Conservation (phyloP, 1,140 invertebrate species). For the Pseudomyrmex cubaensis region DNA sequence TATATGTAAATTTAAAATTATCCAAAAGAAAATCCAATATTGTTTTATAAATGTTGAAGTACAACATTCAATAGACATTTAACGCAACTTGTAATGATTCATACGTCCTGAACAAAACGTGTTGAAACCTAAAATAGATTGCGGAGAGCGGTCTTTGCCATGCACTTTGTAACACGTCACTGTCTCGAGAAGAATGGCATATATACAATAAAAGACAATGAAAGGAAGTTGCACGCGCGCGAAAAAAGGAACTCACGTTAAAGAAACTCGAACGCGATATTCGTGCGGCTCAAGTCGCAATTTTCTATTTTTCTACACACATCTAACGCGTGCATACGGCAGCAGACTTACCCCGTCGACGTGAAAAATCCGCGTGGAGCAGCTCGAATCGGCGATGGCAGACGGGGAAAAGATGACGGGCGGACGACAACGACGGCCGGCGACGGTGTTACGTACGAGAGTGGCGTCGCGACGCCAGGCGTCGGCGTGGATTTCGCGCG, state of each 20-base stretch:
- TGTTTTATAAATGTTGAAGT: too few species aligned
- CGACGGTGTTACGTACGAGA: conserved; percentile 76
- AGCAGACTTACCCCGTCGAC: conserved; percentile 35
- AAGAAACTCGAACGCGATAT: background rate
- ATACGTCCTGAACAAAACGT: too few species aligned
- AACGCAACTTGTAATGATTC: too few species aligned
- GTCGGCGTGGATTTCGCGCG: conserved; percentile 69
- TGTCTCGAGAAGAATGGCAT: background rate
- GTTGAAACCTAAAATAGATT: too few species aligned
- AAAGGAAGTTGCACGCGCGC: background rate
- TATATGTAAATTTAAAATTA: too few species aligned
- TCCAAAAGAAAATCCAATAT: too few species aligned
- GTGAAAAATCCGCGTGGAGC: conserved; percentile 59
- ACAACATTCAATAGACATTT: too few species aligned
- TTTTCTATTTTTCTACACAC: conserved; percentile 1
- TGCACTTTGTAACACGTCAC: background rate
- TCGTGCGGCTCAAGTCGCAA: background rate
- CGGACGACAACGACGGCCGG: conserved; percentile 57
- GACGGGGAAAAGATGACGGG: conserved; percentile 66
- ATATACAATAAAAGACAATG: background rate
- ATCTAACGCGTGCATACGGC: background rate
- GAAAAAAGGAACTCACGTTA: background rate
- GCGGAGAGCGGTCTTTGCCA: background rate
- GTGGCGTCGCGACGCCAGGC: conserved; percentile 80
- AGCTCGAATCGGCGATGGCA: conserved; percentile 11